Base-by-base conservation (phyloP, 1,140 invertebrate species). In the Drosophila kanapiae region DNA sequence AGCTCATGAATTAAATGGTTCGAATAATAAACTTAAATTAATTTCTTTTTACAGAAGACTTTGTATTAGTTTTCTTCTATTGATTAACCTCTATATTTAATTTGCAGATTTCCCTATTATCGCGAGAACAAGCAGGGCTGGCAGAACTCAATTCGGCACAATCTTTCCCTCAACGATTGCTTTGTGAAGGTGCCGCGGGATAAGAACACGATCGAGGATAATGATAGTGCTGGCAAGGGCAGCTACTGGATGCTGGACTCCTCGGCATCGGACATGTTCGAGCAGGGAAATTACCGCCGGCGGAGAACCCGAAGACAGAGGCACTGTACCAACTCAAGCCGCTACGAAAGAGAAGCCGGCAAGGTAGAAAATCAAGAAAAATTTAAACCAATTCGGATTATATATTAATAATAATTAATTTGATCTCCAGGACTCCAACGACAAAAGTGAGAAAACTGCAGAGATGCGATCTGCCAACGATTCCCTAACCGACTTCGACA, bases 91-190 rank as follows among this genome's bases (percentile, higher is more conserved):
- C n/a, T n/a, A n/a, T n/a, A n/a, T n/a, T n/a, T n/a, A 3, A 14
- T 16, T 43, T 53, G 0, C 64, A 94, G 95, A 68, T 98, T 98
- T 92, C 97, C 97, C 0, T 96, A 95, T 71, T 96, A 96, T 80
- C 91, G 95, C 6, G 95, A 95, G 51, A 95, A 98, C 90, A 96
- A 96, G 78, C 97, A 98, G 85, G 96, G 96, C 35, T 97, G 96
- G 96, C 97, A 98, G 90, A 98, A 98, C 86, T 96, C 95, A 7
- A 97, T 98, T 38, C 91, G 97, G 6, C 97, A 99, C 88, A 99
- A 99, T 93, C 93, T 99, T 0, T 97, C 96, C 64, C 93, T 99
- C 18, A 99, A 99, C 93, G 98, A 98, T 91, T 99, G 98, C 93
- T 99, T 99, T 91, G 95, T 98, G 2, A 99, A 99, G 93, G 95